These are phyloP conservation scores for Caenorhabditis latens DNA, from an alignment of 1,140 invertebrate species.

Conservation along the genomic window DNA sequence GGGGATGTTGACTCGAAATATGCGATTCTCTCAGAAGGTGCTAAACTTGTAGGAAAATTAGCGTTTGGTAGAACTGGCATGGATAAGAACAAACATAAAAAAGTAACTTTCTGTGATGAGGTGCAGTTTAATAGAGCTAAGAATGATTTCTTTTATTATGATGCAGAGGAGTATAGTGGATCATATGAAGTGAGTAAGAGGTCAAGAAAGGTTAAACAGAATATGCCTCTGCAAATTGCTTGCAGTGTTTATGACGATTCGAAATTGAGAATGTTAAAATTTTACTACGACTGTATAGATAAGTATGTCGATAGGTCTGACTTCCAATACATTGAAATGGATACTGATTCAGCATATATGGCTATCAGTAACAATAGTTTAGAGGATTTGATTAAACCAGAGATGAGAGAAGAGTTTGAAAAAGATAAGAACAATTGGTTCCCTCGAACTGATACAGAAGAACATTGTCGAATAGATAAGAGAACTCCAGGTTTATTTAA, in stretches of 20 bases:
- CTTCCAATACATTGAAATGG: background rate
- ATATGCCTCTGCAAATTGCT: background rate
- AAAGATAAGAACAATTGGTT: background rate
- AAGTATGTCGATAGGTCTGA: background rate
- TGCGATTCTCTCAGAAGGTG: background rate
- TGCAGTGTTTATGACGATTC: conserved; percentile 30
- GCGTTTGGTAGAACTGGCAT: background rate
- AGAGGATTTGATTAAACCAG: background rate
- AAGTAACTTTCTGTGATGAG: conserved; percentile 6
- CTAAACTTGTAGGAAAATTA: background rate
- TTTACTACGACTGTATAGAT: background rate
- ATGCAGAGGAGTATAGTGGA: conserved; percentile 1
- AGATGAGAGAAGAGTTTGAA: background rate
- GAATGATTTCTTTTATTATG: conserved; percentile 8
- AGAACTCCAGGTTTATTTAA: conserved; percentile 17
- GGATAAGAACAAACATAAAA: conserved; percentile 28
- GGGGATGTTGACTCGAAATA: background rate
- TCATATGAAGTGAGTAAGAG: background rate
- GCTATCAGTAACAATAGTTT: background rate
- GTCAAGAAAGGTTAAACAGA: conserved; percentile 4
- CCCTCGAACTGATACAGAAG: background rate
- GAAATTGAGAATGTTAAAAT: conserved; percentile 1
- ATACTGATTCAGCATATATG: conserved; percentile 21
- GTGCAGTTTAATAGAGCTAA: conserved; percentile 13
- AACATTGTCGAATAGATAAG: background rate